Evolutionary conservation across 2,888 invertebrate species (phyloP).

Genomic region (Chymomyza procnemis): DNA sequence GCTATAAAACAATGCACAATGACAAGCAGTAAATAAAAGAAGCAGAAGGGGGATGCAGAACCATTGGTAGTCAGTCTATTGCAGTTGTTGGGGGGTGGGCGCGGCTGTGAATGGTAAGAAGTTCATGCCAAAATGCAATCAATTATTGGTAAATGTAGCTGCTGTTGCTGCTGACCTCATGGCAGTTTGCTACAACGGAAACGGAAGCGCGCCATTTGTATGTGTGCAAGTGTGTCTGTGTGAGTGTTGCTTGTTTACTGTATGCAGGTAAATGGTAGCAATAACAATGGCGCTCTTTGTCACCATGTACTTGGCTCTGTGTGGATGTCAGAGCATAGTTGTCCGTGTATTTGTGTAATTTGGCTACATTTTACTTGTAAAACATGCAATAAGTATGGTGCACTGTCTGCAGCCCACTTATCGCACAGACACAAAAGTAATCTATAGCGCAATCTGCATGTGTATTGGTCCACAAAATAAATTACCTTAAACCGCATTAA

Average conservation of each 20-base stretch:
- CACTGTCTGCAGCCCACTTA: neutral
- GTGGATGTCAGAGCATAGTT: neutral
- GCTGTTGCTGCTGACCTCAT: slow-evolving; percentile 41
- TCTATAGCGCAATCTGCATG: neutral
- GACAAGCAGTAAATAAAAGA: neutral
- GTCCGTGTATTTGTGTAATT: slow-evolving; percentile 23
- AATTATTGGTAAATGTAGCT: slow-evolving; percentile 62
- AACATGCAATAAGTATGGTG: slow-evolving; percentile 51
- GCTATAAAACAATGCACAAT: slow-evolving; percentile 24
- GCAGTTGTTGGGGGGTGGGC: neutral
- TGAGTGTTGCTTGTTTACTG: slow-evolving; percentile 43
- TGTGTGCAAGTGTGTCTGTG: slow-evolving; percentile 23
- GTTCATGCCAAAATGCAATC: slow-evolving; percentile 65
- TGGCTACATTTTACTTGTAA: slow-evolving; percentile 46
- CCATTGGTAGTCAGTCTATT: neutral
- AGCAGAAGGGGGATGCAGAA: neutral
- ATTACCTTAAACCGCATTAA: slow-evolving; percentile 10
- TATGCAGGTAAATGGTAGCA: slow-evolving; percentile 7
- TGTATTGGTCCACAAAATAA: slow-evolving; percentile 11
- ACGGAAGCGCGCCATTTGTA: slow-evolving; percentile 44
- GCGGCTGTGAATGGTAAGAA: slow-evolving; percentile 39
- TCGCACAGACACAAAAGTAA: neutral
- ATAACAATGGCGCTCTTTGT: neutral
- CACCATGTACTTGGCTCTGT: neutral
- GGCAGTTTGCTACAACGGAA: slow-evolving; percentile 38